phyloP scores from a whole-genome alignment of 2,797 vertebrate genomes.

The Notamacropus eugenii region DNA sequence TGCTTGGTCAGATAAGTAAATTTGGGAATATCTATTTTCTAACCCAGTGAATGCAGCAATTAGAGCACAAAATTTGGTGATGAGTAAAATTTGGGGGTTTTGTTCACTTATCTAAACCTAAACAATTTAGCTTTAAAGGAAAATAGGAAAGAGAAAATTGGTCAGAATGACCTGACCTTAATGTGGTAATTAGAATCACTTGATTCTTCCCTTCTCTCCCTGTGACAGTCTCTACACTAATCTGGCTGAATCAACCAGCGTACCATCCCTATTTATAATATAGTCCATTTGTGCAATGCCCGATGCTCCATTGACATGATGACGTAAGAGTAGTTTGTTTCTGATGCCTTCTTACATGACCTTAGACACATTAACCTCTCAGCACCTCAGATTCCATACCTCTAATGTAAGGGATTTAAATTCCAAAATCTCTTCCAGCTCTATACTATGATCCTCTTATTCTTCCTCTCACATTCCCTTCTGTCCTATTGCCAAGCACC shows the following conservation, averaged over 20 bases:
- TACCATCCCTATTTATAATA: conserved; percentile 49
- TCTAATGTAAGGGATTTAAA: background rate
- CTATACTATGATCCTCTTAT: background rate
- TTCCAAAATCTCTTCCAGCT: background rate
- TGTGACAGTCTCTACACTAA: background rate
- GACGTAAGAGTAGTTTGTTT: background rate
- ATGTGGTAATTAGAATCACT: conserved; percentile 35
- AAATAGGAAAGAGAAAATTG: conserved; percentile 58
- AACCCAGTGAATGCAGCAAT: conserved; percentile 50
- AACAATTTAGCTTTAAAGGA: conserved; percentile 56
- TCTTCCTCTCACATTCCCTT: background rate
- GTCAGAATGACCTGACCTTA: conserved; percentile 63
- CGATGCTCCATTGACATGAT: background rate
- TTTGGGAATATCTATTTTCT: conserved; percentile 51
- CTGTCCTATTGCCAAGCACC: background rate
- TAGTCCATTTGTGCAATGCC: background rate
- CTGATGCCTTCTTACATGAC: background rate
- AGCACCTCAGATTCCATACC: background rate
- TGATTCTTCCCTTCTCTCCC: conserved; percentile 46
- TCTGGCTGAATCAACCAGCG: background rate
- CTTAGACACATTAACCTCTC: background rate
- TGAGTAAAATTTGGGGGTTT: conserved; percentile 64
- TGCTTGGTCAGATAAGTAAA: conserved; percentile 37
- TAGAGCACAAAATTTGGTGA: conserved; percentile 73
- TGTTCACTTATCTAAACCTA: conserved; percentile 60